Evolutionary conservation across 2,888 invertebrate species (phyloP).

Genomic region (Ophraella communa): DNA sequence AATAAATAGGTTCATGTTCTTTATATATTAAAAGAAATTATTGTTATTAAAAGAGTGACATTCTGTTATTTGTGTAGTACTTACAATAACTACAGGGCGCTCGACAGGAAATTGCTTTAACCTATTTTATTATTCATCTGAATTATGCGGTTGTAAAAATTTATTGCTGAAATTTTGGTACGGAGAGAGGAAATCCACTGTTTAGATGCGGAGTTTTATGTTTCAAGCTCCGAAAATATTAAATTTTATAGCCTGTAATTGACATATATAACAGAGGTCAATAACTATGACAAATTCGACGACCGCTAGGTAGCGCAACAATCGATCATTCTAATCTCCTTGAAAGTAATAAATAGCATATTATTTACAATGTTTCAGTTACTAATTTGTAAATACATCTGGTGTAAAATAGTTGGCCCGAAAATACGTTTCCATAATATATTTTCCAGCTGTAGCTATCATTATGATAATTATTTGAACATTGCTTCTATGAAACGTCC

Average conservation of each 20-base stretch:
- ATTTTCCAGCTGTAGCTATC: constrained; percentile 1
- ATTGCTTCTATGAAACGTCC: background rate
- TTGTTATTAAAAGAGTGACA: background rate
- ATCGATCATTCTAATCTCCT: too few relatives aligned
- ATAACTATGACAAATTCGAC: background rate
- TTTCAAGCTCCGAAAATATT: background rate
- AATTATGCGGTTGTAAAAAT: constrained; percentile 13
- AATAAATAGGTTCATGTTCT: too few relatives aligned
- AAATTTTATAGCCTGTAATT: background rate
- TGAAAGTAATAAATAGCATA: too few relatives aligned
- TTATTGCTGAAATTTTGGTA: constrained; percentile 1
- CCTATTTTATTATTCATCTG: constrained; percentile 30
- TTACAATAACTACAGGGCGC: constrained; percentile 37
- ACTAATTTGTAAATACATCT: background rate
- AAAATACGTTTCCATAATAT: background rate
- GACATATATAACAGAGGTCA: background rate
- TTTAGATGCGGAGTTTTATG: background rate
- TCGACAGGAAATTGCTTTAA: constrained; percentile 43
- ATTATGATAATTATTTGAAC: background rate
- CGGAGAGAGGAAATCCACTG: background rate
- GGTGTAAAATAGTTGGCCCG: background rate
- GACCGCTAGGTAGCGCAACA: too few relatives aligned
- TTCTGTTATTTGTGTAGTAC: background rate
- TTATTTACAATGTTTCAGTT: background rate
- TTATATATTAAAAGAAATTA: too few relatives aligned